Evolutionary conservation across 2,888 invertebrate species (phyloP), one percentile per base, ranked within the genome.

Genomic region (Latheticus oryzae): DNA sequence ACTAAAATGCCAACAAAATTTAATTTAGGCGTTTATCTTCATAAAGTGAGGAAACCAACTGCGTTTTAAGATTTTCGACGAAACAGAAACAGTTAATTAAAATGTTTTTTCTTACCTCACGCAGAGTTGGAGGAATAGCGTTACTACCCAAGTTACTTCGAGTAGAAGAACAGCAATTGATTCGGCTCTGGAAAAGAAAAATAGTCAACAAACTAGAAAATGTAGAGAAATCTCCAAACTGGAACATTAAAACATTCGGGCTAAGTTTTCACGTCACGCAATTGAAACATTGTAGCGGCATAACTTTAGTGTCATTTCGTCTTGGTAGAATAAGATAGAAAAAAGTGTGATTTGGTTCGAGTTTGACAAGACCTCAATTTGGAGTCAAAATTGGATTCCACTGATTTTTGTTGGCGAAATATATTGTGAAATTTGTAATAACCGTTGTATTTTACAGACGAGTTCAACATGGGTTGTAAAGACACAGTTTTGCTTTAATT

Each of bases 111-210:
- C 68, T 64, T 61, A 69, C 71, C 68, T 66, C 33, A 68, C 51
- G 58, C 67, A 70, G 35, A 68, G 58, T 38, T 84, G 84, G 54
- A 87, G 78, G 73, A 86, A 86, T 52, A 86, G 76, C 28, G 84
- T 85, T 68, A 86, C 79, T 53, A 84, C 83, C 87, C 87, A 87
- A 58, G 85, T 84, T 51, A 84, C 81, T 78, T 87, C 87, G 59
- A 85, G 78, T 67, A 86, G 80, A 65, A 87, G 82, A 60, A 86
- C 80, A 66, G 85, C 66, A 23, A 79, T 75, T 48, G 86, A 82
- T 50, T 81, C 81, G 63, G 82, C 80, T 77, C 87, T 87, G 80
- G 48, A 80, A 82, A 7, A 43, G 19, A 40, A 40, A 23, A 7
- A 8, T n/a, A n/a, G n/a, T n/a, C n/a, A n/a, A n/a, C n/a, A 17